Base-by-base conservation (phyloP, 2,888 invertebrate genomes). In the Temnothorax rugatulus region DNA sequence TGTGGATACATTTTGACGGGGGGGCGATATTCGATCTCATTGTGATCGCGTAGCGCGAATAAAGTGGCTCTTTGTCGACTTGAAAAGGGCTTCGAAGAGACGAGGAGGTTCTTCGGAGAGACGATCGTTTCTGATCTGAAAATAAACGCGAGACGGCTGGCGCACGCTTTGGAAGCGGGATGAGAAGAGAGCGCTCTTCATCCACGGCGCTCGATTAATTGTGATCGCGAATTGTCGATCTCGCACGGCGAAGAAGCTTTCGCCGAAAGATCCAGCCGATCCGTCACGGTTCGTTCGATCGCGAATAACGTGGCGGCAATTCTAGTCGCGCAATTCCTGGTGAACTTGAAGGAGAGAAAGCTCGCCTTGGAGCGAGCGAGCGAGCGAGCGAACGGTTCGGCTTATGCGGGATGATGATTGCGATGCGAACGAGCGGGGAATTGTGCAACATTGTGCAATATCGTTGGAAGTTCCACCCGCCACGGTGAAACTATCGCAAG, bases 391-490 rank as follows among this genome's bases (percentile, higher is more conserved):
- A 29, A 29, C 29, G 29, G 82, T 44, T 63, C 82, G 83, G 84
- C 73, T 50, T 81, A 88, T 84, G 88, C 82, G 86, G 86, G 86
- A 83, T 76, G 83, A 87, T 88, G 82, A 86, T 88, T 86, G 85
- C 88, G 83, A 74, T 85, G 86, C 82, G 83, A 82, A 74, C 76
- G 83, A 82, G 83, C 87, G 73, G 73, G 44, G 84, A 66, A 87
- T 90, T 90, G 90, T 89, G 89, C 91, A 90, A 90, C 59, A 61
- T 90, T 90, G 90, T 88, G 89, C 89, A 90, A 90, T 73, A 84
- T 75, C 63, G 84, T 86, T 88, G 84, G 83, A 90, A 68, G 76
- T 88, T 86, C 83, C 86, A 87, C 79, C 71, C 77, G 84, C 66
- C 47, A 61, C 84, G 84, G 77, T 59, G 86, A 82, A 88, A 89